Evolutionary conservation across 2,797 vertebrate genomes (phyloP), one percentile per base, ranked within the genome.

Genomic region (Helarctos malayanus): DNA sequence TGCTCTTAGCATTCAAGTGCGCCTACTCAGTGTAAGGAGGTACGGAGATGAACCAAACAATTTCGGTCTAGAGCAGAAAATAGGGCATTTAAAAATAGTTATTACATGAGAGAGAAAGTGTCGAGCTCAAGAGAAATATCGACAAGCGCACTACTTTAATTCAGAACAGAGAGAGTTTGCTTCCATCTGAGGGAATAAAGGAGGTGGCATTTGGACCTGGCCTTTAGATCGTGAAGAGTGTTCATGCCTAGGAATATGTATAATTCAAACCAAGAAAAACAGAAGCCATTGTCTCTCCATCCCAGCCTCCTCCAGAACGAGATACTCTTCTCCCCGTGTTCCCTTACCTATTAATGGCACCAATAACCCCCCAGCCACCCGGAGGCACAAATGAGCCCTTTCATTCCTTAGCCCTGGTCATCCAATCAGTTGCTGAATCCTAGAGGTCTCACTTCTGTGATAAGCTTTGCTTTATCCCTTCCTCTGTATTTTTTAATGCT

Each of bases 11-110:
- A 41, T 35, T 61, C 38, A 16, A 65, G 18, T 10, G 15, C 16
- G 21, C 41, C 35, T 57, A 19, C n/a, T 83, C n/a, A 15, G 14
- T 47, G 16, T 47, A 75, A 94, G n/a, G 29, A 94, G 27, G 29
- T 47, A 19, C 11, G 69, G 59, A 87, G 41, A 41, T 10, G 38
- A 38, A 52, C 9, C 19, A 61, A 18, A 19, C 79, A 88, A 45
- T 84, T 91, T 88, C 63, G 87, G 18, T 95, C 76, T 47, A 94
- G 49, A 75, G 27, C 11, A 57, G 45, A 90, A 97, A 92, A 92
- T 57, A 84, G 63, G 45, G 15, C 76, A 52, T 54, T 87, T 94
- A 96, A 96, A 95, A 96, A 88, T 88, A 93, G 61, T 65, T 65
- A 65, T n/a, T n/a, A 65, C 32, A 8, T 16, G 63, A 49, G n/a